Percentiles rank a stretch among this genome's conserved stretches.
phyloP scores from a whole-genome alignment of 2,888 invertebrate species.

The Lithodes maja region DNA sequence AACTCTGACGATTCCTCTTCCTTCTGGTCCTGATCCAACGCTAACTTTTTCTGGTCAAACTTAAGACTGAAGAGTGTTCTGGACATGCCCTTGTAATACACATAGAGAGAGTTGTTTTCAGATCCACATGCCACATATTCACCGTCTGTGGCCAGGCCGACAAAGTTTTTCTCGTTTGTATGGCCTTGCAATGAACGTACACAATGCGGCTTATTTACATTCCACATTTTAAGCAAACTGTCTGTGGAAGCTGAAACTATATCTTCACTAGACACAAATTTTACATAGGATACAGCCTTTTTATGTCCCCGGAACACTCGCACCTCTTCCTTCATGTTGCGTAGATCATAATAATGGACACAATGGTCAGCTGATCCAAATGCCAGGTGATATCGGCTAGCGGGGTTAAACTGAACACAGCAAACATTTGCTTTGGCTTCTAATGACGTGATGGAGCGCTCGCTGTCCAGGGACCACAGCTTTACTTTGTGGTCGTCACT shows the following conservation, averaged over 20 bases:
- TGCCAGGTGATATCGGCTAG: constrained; percentile 89
- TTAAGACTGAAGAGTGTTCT: constrained; percentile 90
- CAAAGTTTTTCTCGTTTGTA: constrained; percentile 96
- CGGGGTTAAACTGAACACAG: constrained; percentile 93
- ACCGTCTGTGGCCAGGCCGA: constrained; percentile 93
- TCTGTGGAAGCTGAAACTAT: constrained; percentile 95
- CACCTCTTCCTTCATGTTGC: constrained; percentile 84
- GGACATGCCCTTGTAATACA: constrained; percentile 92
- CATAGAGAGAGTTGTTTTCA: constrained; percentile 93
- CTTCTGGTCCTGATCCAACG: constrained; percentile 88
- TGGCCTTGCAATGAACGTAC: constrained; percentile 92
- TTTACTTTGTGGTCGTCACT: constrained; percentile 95
- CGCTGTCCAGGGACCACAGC: constrained; percentile 91
- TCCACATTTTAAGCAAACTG: constrained; percentile 93
- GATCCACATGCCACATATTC: constrained; percentile 96
- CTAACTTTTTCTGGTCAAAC: constrained; percentile 88
- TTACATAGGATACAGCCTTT: constrained; percentile 95
- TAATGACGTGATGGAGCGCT: constrained; percentile 89
- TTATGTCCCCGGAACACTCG: constrained; percentile 91
- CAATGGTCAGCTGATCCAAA: constrained; percentile 98
- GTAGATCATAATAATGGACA: constrained; percentile 95
- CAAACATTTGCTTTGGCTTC: constrained; percentile 97
- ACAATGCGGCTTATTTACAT: constrained; percentile 84
- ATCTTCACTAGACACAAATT: constrained; percentile 88
- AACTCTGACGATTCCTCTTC: constrained; percentile 83